phyloP scores from a whole-genome alignment of 2,888 invertebrate species.

The Stenchaetothrips biformis region DNA sequence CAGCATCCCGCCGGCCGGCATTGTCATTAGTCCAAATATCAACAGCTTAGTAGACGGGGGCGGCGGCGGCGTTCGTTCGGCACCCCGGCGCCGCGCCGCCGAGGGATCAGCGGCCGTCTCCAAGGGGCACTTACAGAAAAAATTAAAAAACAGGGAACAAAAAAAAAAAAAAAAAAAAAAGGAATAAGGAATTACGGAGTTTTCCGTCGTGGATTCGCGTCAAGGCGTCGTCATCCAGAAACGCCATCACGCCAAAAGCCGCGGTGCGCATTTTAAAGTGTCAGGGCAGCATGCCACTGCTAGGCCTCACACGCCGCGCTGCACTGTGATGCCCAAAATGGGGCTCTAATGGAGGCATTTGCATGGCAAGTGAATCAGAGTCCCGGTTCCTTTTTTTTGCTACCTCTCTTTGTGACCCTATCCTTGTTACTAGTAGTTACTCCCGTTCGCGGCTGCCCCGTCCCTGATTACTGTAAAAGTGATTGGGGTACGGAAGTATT shows the following conservation, averaged over 20 bases:
- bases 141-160: neutral
- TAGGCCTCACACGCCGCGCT: neutral
- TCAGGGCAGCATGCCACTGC: neutral
- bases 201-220: neutral
- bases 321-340: neutral
- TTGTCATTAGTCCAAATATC: neutral
- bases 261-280: neutral
- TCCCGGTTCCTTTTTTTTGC: neutral
- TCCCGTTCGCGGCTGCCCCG: neutral
- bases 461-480: slow-evolving; percentile 9
- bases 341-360: neutral
- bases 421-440: neutral
- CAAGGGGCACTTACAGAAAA: no score
- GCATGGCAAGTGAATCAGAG: neutral
- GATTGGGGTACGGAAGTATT: slow-evolving; percentile 23
- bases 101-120: neutral
- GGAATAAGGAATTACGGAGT: neutral
- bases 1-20: neutral
- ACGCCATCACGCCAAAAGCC: no score
- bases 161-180: neutral
- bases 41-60: neutral
- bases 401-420: neutral
- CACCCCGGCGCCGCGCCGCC: neutral
- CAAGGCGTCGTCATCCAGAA: no score
- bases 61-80: neutral